Conservation (phyloP, 2,113 vertebrate species). For the Cricetomys ansorgei region DNA sequence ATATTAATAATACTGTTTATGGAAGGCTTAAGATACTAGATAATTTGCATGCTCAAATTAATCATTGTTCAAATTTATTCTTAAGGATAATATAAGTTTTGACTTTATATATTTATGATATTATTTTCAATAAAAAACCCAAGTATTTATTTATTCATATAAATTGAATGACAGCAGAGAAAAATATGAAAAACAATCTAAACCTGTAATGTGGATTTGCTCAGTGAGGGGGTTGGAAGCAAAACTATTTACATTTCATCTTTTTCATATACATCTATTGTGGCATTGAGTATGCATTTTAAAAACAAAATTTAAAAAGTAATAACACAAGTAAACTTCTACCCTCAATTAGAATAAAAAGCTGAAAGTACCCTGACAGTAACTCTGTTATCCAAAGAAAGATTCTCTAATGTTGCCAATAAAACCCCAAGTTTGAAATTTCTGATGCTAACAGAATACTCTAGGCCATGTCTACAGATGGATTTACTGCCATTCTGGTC, state of each 20-base stretch:
- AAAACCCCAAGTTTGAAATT: not conserved
- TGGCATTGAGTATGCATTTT: not conserved
- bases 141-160: not conserved
- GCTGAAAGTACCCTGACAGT: not conserved
- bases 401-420: not conserved
- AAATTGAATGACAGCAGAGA: not conserved
- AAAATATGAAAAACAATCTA: not conserved
- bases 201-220: not conserved
- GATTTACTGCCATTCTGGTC: not conserved
- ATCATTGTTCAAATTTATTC: not conserved
- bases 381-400: not conserved
- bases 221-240: not conserved
- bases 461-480: not conserved
- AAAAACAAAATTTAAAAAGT: not conserved
- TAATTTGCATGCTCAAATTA: not conserved
- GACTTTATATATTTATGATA: not conserved
- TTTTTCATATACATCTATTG: not conserved
- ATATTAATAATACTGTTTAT: too few species aligned
- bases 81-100: not conserved
- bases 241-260: not conserved
- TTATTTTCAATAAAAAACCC: slow-evolving; percentile 13
- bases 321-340: not conserved
- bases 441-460: too few species aligned
- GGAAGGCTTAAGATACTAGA: not conserved
- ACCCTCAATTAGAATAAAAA: not conserved